Evolutionary conservation across 1,140 invertebrate genomes (phyloP).

Genomic region (Temnothorax longispinosus): DNA sequence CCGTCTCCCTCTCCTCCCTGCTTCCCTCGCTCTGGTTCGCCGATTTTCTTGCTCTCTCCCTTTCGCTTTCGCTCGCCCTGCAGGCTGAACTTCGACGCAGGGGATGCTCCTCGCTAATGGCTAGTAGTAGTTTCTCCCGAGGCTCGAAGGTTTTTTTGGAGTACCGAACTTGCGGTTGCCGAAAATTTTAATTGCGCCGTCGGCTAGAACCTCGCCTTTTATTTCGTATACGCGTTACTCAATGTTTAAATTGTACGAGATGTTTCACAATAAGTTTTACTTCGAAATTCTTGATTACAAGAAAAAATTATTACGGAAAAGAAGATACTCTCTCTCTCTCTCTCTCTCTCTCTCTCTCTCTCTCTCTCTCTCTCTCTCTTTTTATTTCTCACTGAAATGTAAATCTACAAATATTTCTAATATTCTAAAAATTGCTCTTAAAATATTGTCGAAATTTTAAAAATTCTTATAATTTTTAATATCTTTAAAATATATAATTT

Average conservation of each 20-base stretch:
- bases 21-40: neutral
- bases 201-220: slow-evolving; percentile 8
- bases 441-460: neutral
- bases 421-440: neutral
- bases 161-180: slow-evolving; percentile 19
- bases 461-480: slow-evolving; percentile 2
- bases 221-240: slow-evolving; percentile 4
- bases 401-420: neutral
- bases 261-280: neutral
- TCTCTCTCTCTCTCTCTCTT: neutral
- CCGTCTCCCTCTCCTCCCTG: slow-evolving; percentile 12
- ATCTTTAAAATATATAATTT: neutral
- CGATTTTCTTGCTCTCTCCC: slow-evolving; percentile 34
- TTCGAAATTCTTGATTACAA: neutral
- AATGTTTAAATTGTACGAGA: neutral
- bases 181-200: slow-evolving; percentile 48
- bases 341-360: neutral
- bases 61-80: slow-evolving; percentile 34
- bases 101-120: slow-evolving; percentile 43
- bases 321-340: neutral
- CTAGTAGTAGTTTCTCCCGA: slow-evolving; percentile 31
- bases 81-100: slow-evolving; percentile 13
- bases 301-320: neutral
- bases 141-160: slow-evolving; percentile 6
- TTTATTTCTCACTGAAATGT: neutral